Evolutionary conservation across 35 echinoderm and acorn worm genomes (phyloP).

Genomic region (Stichopus chloronotus): DNA sequence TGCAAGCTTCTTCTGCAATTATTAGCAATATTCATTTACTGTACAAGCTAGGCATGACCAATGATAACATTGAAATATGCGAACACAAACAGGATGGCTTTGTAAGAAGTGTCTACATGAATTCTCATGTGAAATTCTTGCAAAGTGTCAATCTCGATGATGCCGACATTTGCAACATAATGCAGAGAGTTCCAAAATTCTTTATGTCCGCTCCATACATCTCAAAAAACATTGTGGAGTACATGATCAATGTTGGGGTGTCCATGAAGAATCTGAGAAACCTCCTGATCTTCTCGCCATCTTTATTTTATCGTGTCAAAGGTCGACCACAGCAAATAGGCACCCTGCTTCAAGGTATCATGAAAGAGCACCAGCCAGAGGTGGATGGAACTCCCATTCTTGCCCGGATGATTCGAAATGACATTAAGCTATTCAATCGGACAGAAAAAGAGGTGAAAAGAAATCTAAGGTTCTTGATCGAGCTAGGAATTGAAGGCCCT

Average conservation of each 20-base stretch:
- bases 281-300: slow-evolving; percentile 66
- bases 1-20: background rate
- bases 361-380: slow-evolving; percentile 59
- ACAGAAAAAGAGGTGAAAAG: slow-evolving; percentile 58
- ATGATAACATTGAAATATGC: slow-evolving; percentile 19
- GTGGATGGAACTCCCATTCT: slow-evolving; percentile 34
- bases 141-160: slow-evolving; percentile 46
- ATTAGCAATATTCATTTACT: slow-evolving; percentile 29
- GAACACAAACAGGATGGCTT: slow-evolving; percentile 29
- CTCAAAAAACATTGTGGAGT: slow-evolving; percentile 57
- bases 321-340: slow-evolving; percentile 53
- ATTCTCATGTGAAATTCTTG: slow-evolving; percentile 56
- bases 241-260: slow-evolving; percentile 63
- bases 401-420: slow-evolving; percentile 67
- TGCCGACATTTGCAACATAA: slow-evolving; percentile 59
- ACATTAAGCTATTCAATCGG: slow-evolving; percentile 61
- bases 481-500: slow-evolving; percentile 55
- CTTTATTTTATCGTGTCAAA: slow-evolving; percentile 69
- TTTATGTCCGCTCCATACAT: slow-evolving; percentile 52
- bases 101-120: background rate
- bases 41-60: slow-evolving; percentile 31
- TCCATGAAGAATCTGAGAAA: slow-evolving; percentile 63
- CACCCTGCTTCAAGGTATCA: slow-evolving; percentile 41
- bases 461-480: slow-evolving; percentile 54
- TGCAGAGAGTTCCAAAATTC: slow-evolving; percentile 70